Evolutionary conservation across 1,140 invertebrate genomes (phyloP).

Genomic region (Aphaenogaster ashmeadi): DNA sequence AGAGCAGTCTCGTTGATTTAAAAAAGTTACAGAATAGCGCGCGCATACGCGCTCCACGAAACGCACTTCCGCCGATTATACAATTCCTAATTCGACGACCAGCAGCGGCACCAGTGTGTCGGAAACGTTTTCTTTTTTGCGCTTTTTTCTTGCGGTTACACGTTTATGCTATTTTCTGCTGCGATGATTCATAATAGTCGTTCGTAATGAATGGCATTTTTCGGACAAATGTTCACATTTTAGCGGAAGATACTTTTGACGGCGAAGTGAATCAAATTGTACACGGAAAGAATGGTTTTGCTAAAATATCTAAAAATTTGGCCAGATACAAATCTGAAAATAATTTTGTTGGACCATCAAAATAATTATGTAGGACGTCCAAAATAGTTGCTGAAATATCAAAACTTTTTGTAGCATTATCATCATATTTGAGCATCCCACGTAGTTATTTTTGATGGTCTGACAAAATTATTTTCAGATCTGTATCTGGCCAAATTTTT

Average conservation of each 20-base stretch:
- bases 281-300: too few relatives aligned
- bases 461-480: too few relatives aligned
- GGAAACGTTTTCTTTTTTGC: not conserved
- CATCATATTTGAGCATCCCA: too few relatives aligned
- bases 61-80: conserved; percentile 53
- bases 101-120: not conserved
- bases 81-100: not conserved
- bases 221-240: not conserved
- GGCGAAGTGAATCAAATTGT: not conserved
- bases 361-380: too few relatives aligned
- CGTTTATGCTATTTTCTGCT: conserved; percentile 47
- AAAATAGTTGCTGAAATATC: too few relatives aligned
- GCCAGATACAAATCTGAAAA: too few relatives aligned
- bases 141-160: not conserved
- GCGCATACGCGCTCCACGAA: not conserved
- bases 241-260: not conserved
- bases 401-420: too few relatives aligned
- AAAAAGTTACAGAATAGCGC: conserved; percentile 28
- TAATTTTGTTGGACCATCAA: too few relatives aligned
- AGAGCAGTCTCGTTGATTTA: conserved; percentile 46
- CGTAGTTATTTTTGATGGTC: too few relatives aligned
- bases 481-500: too few relatives aligned
- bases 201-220: not conserved
- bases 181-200: not conserved
- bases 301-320: too few relatives aligned